Base-by-base conservation (phyloP, 2,888 invertebrate genomes). In the Aspidiotus destructor region DNA sequence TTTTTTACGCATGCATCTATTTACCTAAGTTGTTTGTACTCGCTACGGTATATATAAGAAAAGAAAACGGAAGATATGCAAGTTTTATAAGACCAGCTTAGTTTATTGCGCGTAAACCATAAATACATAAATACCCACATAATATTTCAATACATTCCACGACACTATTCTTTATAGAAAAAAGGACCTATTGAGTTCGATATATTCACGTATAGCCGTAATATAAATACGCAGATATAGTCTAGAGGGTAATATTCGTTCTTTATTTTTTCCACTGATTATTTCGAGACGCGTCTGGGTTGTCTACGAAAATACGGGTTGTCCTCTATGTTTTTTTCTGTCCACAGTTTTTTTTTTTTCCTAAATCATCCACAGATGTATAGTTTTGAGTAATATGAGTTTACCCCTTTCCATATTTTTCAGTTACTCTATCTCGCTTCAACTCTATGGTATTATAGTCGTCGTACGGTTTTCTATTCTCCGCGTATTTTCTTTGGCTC, bases 121-220 rank as follows among this genome's bases (percentile, higher is more conserved):
- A 63, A 62, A 62, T 62, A 62, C 62, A 53, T 62, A 62, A 63
- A 63, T 63, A 63, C 63, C 63, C 63, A 63, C 63, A 63, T 63
- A 54, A 63, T 28, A 63, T 63, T 53, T 63, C 53, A 63, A 63
- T 63, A 63, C 63, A 63, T 63, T 40, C 63, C 63, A 63, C 63
- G 63, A 63, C 63, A 63, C 54, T 63, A 54, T 63, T 63, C 63
- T 63, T 41, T 54, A n/a, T 11, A 48, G 44, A n/a, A 62, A 54
- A 28, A 28, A 28, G 28, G 28, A 28, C 28, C 28, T 28, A 28
- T 28, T 28, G 28, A 28, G 28, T 28, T 28, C 28, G 28, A 28
- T 28, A 28, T 28, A 28, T 28, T 28, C 28, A 28, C 28, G 28
- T 28, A 28, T 28, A 28, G 28, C 28, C 28, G 28, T 28, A 28